These are phyloP conservation scores for Leptodactylus fallax DNA, from an alignment of 2,797 vertebrate genomes.

Conservation along the genomic window DNA sequence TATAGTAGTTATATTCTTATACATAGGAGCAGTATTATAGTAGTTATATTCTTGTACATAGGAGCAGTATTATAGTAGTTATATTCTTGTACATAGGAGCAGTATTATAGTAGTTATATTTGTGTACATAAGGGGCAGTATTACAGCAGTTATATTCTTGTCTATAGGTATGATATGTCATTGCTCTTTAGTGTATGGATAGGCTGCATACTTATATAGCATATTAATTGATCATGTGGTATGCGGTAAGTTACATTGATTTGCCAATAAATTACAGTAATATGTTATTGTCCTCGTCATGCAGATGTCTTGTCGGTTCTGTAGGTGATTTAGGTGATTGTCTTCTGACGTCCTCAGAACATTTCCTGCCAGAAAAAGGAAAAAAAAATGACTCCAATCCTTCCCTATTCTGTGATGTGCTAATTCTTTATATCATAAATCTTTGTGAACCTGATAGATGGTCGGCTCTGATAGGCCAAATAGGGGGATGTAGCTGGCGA, in stretches of 20 bases:
- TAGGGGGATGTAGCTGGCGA: background rate
- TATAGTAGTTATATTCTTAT: background rate
- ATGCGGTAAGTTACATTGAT: background rate
- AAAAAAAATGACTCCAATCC: conserved; percentile 22
- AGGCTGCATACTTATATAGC: too few relatives aligned
- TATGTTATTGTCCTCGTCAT: background rate
- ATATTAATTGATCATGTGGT: too few relatives aligned
- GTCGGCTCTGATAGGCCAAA: conserved; percentile 13
- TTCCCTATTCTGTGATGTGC: conserved; percentile 20
- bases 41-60: conserved; percentile 3
- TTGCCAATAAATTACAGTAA: background rate
- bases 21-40: background rate
- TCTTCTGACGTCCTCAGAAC: background rate
- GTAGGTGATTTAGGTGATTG: conserved; percentile 15
- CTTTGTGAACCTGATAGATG: background rate
- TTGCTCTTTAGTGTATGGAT: too few relatives aligned
- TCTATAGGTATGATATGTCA: too few relatives aligned
- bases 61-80: conserved; percentile 3
- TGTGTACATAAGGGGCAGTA: background rate
- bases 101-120: conserved; percentile 15
- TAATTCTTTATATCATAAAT: conserved; percentile 32
- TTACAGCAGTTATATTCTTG: background rate
- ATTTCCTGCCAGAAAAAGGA: background rate
- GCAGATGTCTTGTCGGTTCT: background rate
- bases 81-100: conserved; percentile 10